phyloP scores from a whole-genome alignment of 2,113 vertebrate species.

The Chamaetylas fuelleborni region DNA sequence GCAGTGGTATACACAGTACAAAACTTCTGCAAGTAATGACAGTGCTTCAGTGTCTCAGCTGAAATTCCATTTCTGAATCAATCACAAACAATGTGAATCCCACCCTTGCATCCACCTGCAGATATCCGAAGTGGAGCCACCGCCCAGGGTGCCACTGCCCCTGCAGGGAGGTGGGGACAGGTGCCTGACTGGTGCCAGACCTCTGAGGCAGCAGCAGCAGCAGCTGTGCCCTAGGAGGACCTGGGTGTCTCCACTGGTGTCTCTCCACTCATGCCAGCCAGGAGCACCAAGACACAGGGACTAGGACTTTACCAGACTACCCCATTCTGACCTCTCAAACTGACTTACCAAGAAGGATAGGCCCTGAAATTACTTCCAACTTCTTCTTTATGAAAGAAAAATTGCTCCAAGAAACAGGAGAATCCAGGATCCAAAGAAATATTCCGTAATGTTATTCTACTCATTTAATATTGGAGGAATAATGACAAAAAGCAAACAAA shows the following conservation, averaged over 20 bases:
- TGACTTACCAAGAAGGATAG: not conserved
- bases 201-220: not conserved
- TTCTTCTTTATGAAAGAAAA: not conserved
- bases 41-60: not conserved
- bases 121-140: not conserved
- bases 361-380: not conserved
- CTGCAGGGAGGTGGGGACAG: not conserved
- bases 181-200: not conserved
- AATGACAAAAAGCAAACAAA: not conserved
- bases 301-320: not conserved
- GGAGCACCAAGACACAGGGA: not conserved
- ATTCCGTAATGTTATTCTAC: not conserved
- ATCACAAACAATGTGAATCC: not conserved
- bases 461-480: not conserved
- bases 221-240: not conserved
- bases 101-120: not conserved
- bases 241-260: rapidly evolving
- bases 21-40: not conserved
- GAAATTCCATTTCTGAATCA: not conserved
- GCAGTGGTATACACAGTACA: not conserved
- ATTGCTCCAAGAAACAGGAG: not conserved
- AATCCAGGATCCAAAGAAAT: not conserved
- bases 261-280: not conserved
- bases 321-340: rapidly evolving
- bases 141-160: not conserved